phyloP scores from a whole-genome alignment of 2,888 invertebrate genomes.

The Yponomeuta plumbellus region DNA sequence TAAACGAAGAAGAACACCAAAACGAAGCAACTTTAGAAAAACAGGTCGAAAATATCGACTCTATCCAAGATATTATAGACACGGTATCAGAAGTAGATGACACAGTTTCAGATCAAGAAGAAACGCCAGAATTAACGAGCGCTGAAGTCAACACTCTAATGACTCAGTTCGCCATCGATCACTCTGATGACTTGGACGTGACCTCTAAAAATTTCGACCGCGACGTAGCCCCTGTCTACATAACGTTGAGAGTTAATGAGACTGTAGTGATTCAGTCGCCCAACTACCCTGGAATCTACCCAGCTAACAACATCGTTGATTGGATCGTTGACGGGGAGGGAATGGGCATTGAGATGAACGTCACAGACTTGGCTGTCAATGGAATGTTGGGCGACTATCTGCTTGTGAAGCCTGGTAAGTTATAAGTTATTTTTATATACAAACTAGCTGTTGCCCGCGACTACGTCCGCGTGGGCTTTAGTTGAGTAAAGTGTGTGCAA shows the following conservation, averaged over 20 bases:
- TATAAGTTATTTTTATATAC: no score
- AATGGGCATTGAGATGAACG: conserved; percentile 58
- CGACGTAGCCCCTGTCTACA: conserved; percentile 33
- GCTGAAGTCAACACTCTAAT: conserved; percentile 38
- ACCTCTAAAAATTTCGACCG: conserved; percentile 31
- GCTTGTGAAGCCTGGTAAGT: conserved; percentile 60
- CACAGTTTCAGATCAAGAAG: conserved; percentile 19
- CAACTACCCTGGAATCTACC: conserved; percentile 46
- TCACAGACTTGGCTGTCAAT: conserved; percentile 54
- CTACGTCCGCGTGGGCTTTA: no score
- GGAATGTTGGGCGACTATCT: conserved; percentile 55
- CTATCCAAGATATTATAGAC: conserved; percentile 19
- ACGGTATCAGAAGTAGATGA: conserved; percentile 8
- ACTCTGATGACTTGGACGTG: conserved; percentile 35
- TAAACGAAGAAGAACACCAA: conserved; percentile 22
- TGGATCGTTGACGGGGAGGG: conserved; percentile 60
- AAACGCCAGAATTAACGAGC: conserved; percentile 33
- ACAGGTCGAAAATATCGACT: conserved; percentile 19
- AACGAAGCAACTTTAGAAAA: conserved; percentile 20
- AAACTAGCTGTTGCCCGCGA: no score
- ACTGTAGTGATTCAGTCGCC: conserved; percentile 46
- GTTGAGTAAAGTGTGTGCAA: no score
- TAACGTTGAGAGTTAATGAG: conserved; percentile 39
- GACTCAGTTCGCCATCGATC: conserved; percentile 34
- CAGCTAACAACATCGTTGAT: conserved; percentile 45